Evolutionary conservation across 2,888 invertebrate species (phyloP), one percentile per base, ranked within the genome.

Genomic region (Loripinus fragilis): DNA sequence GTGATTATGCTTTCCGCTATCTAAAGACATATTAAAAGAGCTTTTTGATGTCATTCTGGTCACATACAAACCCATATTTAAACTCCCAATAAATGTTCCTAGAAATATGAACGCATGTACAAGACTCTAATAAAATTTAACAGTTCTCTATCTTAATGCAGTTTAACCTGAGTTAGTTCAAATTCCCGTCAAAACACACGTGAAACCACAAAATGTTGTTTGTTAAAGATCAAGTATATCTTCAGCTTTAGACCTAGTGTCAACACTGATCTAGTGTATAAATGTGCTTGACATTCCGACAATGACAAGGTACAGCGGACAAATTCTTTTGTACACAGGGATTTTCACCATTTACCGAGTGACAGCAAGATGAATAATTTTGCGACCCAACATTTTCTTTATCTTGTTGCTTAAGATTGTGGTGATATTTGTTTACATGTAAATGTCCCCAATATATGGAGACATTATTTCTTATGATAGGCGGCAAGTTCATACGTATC

Each of bases 331-430:
- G 60, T 60, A 33, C 7, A 60, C 33, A 8, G 17, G 60, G 33
- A 60, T 30, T 60, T 60, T 60, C 20, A 60, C 60, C 30, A 60
- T 60, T 60, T 33, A 33, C 5, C 1, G 33, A 12, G 20, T 30
- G 60, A 60, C 60, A 60, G 20, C 33, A 33, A 33, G 33, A 60
- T 60, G 60, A 60, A 60, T 60, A 52, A 25, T 52, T 52, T 52
- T 15, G 23, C 25, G 60, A 17, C 60, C 60, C 8, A 60, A 60
- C 60, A 60, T 60, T 60, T 30, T 52, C 25, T 25, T 60, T 60
- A 60, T 30, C 33, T 20, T 60, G 60, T 30, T 60, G 23, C n/a
- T n/a, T n/a, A 23, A 33, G 33, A 60, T 30, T 12, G 60, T 28
- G 25, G 33, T 15, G 20, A 33, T 60, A 60, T 33, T 17, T 60